Conservation (phyloP, 2,113 vertebrate genomes). For the Cavia porcellus region DNA sequence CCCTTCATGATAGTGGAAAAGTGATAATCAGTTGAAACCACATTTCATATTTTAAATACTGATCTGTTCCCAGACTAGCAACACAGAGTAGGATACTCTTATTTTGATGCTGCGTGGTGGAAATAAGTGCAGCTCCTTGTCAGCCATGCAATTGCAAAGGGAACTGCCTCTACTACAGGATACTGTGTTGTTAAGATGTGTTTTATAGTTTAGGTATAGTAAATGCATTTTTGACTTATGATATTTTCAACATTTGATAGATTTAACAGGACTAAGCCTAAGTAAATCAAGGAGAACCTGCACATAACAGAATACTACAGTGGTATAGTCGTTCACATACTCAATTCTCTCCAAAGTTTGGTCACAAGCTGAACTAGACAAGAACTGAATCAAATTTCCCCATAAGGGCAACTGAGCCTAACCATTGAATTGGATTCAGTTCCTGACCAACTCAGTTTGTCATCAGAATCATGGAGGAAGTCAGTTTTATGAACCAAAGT, state of each 20-base stretch:
- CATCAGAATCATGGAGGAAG: too few species aligned
- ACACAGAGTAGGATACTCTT: background rate
- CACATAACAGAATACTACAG: background rate
- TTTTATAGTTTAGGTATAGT: background rate
- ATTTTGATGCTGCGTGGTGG: too few species aligned
- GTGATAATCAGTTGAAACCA: background rate
- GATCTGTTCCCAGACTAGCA: background rate
- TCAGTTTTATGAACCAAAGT: too few species aligned
- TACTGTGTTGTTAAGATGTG: background rate
- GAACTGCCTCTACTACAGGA: too few species aligned
- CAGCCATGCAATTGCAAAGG: too few species aligned
- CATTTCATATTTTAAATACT: background rate
- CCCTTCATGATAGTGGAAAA: background rate
- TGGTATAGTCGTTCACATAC: background rate
- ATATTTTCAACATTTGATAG: background rate
- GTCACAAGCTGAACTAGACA: background rate
- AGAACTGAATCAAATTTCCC: too few species aligned
- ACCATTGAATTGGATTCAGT: too few species aligned
- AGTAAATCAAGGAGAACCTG: background rate
- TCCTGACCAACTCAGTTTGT: too few species aligned
- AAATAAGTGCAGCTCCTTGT: background rate
- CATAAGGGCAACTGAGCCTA: too few species aligned
- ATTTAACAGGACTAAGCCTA: background rate
- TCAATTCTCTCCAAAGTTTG: background rate
- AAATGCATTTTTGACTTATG: background rate